Percentiles rank a stretch among this genome's conserved stretches.
Evolutionary conservation across 2,888 invertebrate genomes (phyloP).

Genomic region (Calliphora vomitoria): DNA sequence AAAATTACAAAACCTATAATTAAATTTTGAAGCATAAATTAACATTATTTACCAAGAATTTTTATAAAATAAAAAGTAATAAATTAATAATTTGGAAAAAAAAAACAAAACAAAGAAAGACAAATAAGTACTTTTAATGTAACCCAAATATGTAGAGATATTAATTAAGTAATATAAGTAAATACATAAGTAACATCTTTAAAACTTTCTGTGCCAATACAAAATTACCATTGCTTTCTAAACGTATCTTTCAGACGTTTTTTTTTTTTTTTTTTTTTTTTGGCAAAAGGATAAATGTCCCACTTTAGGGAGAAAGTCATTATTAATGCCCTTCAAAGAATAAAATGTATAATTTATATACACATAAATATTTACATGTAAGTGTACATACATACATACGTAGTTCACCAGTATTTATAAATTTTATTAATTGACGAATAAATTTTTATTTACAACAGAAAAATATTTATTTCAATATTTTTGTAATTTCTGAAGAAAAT

Average conservation of each 20-base stretch:
- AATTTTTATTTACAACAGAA: not conserved
- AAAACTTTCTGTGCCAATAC: not conserved
- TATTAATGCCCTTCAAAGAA: conserved; percentile 13
- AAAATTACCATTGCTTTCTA: not conserved
- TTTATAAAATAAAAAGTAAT: no score
- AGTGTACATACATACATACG: conserved; percentile 26
- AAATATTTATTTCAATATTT: not conserved
- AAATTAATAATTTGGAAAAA: no score
- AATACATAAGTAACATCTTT: not conserved
- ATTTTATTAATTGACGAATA: conserved; percentile 3
- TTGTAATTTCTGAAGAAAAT: not conserved
- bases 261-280: conserved; percentile 30
- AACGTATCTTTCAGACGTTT: not conserved
- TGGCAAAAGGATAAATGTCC: conserved; percentile 64
- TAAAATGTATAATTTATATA: not conserved
- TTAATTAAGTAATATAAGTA: not conserved
- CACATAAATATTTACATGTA: not conserved
- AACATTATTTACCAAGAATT: no score
- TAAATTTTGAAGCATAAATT: no score
- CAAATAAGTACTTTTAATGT: no score
- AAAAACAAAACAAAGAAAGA: no score
- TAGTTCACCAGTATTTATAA: not conserved
- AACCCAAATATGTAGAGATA: no score
- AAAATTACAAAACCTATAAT: no score
- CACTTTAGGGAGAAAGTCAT: conserved; percentile 61